Conservation (phyloP, 2,113 vertebrate species). For the Mola mola region DNA sequence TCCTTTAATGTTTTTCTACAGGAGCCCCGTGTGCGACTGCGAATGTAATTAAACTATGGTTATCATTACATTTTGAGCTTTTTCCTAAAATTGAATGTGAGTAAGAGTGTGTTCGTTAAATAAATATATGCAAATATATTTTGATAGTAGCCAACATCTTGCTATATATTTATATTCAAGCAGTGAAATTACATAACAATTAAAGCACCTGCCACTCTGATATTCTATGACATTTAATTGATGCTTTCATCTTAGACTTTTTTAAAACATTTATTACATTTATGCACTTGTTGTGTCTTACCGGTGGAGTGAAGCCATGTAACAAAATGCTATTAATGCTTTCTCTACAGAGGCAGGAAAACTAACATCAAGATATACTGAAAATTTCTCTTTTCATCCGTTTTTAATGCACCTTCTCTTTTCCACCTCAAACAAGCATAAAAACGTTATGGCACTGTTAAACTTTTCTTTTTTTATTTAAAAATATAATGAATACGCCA, state of each 20-base stretch:
- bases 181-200: conserved; percentile 3
- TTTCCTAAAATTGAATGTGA: neutral
- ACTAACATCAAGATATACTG: neutral
- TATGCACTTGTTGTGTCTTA: neutral
- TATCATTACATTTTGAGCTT: neutral
- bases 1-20: conserved; percentile 23
- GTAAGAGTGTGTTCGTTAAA: neutral
- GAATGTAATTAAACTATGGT: neutral
- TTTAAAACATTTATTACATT: neutral
- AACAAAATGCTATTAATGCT: neutral
- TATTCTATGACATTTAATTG: conserved; percentile 5
- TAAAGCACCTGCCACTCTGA: neutral
- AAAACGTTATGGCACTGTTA: neutral
- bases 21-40: conserved; percentile 2
- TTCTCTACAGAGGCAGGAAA: neutral
- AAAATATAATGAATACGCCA: conserved; percentile 1
- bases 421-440: neutral
- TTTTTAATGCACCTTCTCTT: conserved; percentile 9
- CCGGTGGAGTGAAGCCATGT: neutral
- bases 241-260: neutral
- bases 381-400: conserved; percentile 5
- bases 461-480: neutral
- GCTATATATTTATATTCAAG: neutral
- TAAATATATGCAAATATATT: neutral
- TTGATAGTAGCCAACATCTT: neutral